Percentiles rank a stretch among this genome's conserved stretches.
Evolutionary conservation across 30 jellyfish, hydroid and myxozoan genomes (phyloP).

Genomic region (Cassiopea xamachana): DNA sequence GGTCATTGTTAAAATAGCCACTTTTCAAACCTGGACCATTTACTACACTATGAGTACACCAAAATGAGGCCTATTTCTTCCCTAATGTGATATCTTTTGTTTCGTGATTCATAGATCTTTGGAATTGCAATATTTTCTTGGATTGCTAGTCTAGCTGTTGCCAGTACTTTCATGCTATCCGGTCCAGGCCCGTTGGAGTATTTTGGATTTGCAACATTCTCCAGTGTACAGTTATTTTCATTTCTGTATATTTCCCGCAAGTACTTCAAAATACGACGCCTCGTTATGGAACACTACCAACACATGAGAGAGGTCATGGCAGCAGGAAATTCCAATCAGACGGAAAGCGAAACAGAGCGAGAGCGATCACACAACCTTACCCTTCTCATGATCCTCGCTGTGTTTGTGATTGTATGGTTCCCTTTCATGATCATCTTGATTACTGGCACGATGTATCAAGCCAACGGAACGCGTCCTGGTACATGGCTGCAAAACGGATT

Average conservation of each 20-base stretch:
- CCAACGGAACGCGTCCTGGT: constrained; percentile 19
- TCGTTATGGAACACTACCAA: constrained; percentile 21
- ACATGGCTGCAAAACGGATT: constrained; percentile 44
- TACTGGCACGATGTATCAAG: constrained; percentile 41
- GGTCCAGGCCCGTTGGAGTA: constrained; percentile 31
- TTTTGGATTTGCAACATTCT: constrained; percentile 66
- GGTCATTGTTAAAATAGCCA: too few species aligned
- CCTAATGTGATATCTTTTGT: too few species aligned
- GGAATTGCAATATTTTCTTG: constrained; percentile 20
- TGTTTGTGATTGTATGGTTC: constrained; percentile 70
- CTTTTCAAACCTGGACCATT: too few species aligned
- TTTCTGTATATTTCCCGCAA: constrained; percentile 42
- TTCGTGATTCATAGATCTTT: constrained; percentile 1
- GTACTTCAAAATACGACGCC: constrained; percentile 30
- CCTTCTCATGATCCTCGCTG: constrained; percentile 30
- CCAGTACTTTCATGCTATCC: constrained; percentile 43
- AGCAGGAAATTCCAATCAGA: not conserved
- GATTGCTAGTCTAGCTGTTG: constrained; percentile 19
- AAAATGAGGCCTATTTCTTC: too few species aligned
- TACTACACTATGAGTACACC: too few species aligned
- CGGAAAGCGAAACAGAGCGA: not conserved
- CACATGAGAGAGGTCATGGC: not conserved
- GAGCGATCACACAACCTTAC: constrained; percentile 50
- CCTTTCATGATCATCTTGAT: constrained; percentile 60
- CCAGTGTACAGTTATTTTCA: constrained; percentile 19